Evolutionary conservation across 2,113 vertebrate genomes (phyloP).

Genomic region (Eira barbara): DNA sequence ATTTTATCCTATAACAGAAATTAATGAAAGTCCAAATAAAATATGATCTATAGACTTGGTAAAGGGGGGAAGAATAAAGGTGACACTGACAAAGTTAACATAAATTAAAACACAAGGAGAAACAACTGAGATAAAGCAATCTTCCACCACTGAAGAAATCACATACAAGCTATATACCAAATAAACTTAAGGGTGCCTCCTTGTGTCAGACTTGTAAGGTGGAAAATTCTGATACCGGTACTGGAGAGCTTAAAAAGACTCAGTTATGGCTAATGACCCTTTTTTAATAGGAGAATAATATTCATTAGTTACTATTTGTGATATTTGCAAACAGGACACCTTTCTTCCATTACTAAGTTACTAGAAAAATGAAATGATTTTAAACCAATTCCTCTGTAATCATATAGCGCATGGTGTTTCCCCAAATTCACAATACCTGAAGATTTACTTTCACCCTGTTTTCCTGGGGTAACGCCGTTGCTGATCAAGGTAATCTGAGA

Average conservation of each 20-base stretch:
- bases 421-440: not conserved
- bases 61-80: not conserved
- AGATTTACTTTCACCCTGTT: not conserved
- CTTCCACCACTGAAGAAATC: not conserved
- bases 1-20: not conserved
- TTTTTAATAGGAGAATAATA: not conserved
- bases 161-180: not conserved
- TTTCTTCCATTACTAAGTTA: not conserved
- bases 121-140: not conserved
- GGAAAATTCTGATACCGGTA: not conserved
- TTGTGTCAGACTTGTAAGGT: not conserved
- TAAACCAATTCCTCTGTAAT: not conserved
- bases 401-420: not conserved
- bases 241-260: not conserved
- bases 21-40: not conserved
- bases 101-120: not conserved
- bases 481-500: not conserved
- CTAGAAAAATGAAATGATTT: not conserved
- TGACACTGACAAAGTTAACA: not conserved
- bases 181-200: not conserved
- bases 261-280: not conserved
- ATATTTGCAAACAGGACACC: not conserved
- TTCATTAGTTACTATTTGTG: not conserved
- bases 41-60: not conserved
- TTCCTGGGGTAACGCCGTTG: not conserved